Percentiles rank a stretch among this genome's conserved stretches.
phyloP scores from a whole-genome alignment of 1,140 invertebrate genomes.

The Agraylea sexmaculata region DNA sequence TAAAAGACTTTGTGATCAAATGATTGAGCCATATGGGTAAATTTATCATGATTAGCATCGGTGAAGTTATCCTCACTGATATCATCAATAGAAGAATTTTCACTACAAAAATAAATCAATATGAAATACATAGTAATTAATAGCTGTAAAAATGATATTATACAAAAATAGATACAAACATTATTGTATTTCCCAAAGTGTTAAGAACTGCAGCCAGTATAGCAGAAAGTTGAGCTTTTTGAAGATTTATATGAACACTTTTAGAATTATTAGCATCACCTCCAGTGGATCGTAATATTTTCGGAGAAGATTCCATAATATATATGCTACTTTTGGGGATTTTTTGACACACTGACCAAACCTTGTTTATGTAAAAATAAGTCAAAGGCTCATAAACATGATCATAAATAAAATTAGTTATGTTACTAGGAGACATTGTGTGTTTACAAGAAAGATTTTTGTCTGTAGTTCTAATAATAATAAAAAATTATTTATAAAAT shows the following conservation, averaged over 20 bases:
- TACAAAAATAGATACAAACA: no score
- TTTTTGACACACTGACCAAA: conserved; percentile 25
- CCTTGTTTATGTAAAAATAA: conserved; percentile 23
- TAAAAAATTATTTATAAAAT: neutral
- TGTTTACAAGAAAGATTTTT: neutral
- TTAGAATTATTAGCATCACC: conserved; percentile 37
- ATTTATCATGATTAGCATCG: no score
- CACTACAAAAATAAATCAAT: conserved; percentile 20
- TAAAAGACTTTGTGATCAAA: conserved; percentile 33
- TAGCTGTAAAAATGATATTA: no score
- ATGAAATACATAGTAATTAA: no score
- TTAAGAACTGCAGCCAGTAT: conserved; percentile 34
- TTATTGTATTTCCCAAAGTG: no score
- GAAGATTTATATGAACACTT: conserved; percentile 32
- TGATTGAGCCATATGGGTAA: no score
- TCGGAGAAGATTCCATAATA: conserved; percentile 35
- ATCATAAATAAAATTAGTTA: neutral
- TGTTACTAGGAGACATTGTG: neutral
- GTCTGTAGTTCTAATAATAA: neutral
- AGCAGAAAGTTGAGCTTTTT: conserved; percentile 34
- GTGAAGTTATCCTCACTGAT: no score
- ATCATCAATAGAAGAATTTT: no score
- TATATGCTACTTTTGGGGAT: conserved; percentile 33
- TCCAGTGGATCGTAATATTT: conserved; percentile 29
- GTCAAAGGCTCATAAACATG: neutral